Conservation (phyloP, 1,140 invertebrate species). For the Pteromalus puparum region DNA sequence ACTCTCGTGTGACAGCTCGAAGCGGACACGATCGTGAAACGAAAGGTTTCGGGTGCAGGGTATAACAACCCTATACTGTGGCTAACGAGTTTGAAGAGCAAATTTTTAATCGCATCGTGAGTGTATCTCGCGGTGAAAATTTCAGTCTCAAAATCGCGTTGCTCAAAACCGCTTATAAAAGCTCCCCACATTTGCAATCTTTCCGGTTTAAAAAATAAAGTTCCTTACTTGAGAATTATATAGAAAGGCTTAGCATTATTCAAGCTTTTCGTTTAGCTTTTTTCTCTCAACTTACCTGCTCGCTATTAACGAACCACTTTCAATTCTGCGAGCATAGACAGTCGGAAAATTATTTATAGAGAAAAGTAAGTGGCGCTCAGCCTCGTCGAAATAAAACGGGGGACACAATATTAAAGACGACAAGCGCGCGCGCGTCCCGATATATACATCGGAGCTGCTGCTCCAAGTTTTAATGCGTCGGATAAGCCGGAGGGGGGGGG, state of each 20-base stretch:
- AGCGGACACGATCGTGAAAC: not conserved
- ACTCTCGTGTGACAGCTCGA: not conserved
- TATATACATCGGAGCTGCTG: constrained; percentile 34
- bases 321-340: not conserved
- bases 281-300: not conserved
- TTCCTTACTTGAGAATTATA: not conserved
- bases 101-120: not conserved
- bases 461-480: constrained; percentile 60
- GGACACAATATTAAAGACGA: constrained; percentile 20
- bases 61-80: not conserved
- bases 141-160: too few species aligned
- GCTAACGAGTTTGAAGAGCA: not conserved
- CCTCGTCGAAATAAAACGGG: not conserved
- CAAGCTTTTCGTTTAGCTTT: not conserved
- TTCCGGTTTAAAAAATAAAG: too few species aligned
- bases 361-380: constrained; percentile 1
- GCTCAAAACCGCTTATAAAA: too few species aligned
- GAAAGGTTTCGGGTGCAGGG: not conserved
- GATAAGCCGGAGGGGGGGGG: constrained; percentile 54
- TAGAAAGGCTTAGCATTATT: not conserved
- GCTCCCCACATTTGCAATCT: too few species aligned
- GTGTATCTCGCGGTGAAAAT: too few species aligned
- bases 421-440: constrained; percentile 11
- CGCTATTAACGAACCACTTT: not conserved
- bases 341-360: constrained; percentile 25